phyloP scores from a whole-genome alignment of 2,797 vertebrate species.

The Macropodus opercularis region DNA sequence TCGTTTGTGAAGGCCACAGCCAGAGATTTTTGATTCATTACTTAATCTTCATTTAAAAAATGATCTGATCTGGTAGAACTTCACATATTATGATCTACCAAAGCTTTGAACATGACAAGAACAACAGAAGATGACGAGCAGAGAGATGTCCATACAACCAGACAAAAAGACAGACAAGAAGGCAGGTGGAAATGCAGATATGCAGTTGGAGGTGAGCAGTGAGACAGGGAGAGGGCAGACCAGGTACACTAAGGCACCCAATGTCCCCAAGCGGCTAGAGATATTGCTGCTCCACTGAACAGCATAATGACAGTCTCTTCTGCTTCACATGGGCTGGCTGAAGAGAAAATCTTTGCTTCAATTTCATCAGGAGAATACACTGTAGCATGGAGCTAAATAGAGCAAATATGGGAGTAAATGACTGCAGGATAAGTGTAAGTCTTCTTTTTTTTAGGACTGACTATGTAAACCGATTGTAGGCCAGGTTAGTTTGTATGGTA shows the following conservation, averaged over 20 bases:
- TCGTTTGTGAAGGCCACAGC: conserved; percentile 37
- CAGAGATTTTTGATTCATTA: conserved; percentile 44
- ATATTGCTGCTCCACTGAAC: conserved; percentile 81
- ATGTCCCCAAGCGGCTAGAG: conserved; percentile 74
- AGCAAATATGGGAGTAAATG: conserved; percentile 53
- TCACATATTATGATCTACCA: too few species aligned
- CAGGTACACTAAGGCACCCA: conserved; percentile 61
- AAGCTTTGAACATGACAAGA: conserved; percentile 21
- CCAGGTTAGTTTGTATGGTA: conserved; percentile 15
- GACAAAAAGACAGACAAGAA: conserved; percentile 28
- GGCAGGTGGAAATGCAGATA: conserved; percentile 23
- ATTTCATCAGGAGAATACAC: conserved; percentile 60
- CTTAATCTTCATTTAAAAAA: conserved; percentile 62
- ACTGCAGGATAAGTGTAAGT: conserved; percentile 16
- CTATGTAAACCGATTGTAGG: conserved; percentile 47
- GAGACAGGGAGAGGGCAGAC: conserved; percentile 47
- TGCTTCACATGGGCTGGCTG: conserved; percentile 65
- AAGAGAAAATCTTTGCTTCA: conserved; percentile 70
- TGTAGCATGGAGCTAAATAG: conserved; percentile 33
- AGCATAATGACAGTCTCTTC: conserved; percentile 80
- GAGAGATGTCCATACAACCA: conserved; percentile 15
- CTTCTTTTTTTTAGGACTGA: conserved; percentile 19
- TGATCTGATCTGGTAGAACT: too few species aligned
- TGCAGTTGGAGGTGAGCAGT: conserved; percentile 17
- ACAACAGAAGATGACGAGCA: conserved; percentile 20